Evolutionary conservation across 2,888 invertebrate genomes (phyloP), one percentile per base, ranked within the genome.

Genomic region (Teleiodes luculella): DNA sequence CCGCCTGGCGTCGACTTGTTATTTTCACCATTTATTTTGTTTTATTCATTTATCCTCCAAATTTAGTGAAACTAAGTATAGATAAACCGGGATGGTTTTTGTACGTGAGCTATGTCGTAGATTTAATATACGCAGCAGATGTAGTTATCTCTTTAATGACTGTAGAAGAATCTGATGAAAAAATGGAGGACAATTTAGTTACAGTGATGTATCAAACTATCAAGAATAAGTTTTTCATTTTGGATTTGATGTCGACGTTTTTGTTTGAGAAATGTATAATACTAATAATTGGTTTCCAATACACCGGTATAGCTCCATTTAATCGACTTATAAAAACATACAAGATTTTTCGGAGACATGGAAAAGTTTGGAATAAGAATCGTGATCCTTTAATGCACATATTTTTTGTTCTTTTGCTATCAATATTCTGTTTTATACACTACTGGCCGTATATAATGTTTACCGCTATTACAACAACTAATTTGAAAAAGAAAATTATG

Each of bases 81-180:
- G 14, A 10, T 20, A 37, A 6, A 13, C 72, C 76, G 0, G 14
- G 35, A 1, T 78, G 76, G 74, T 83, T 86, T 55, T 56, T 30
- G 8, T 70, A 78, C 47, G 71, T 84, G 50, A 65, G 74, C 53
- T 62, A 66, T 58, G 80, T 76, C 70, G 65, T 72, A 2, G 72
- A 85, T 58, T 59, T 77, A 6, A 37, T 85, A 43, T 86, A 81
- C 49, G 33, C 62, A 4, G 58, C 64, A 43, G 86, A 86, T 62
- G 69, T 86, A 54, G 71, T 68, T 20, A 67, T 86, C 14, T 73
- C 74, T 4, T 60, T 86, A n/a, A 58, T 77, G 13, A 85, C 85
- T 2, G 70, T 78, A 2, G 62, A 73, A 46, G 7, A 11, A 1
- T 13, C 28, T 8, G 30, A 28, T 13, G 24, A 14, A 30, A 14